phyloP scores from a whole-genome alignment of 2,888 invertebrate species.

The Odontocerum albicorne region DNA sequence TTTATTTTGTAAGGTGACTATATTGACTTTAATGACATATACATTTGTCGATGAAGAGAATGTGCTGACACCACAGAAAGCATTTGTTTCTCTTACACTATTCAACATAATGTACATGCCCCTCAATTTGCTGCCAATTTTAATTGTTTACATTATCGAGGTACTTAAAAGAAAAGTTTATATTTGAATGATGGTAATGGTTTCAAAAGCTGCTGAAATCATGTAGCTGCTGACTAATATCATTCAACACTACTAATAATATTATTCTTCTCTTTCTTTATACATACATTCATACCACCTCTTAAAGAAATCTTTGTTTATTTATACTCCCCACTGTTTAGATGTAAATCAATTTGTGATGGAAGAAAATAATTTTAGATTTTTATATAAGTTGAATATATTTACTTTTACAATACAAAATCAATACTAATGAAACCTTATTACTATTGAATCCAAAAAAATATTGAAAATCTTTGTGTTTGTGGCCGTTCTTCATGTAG shows the following conservation, averaged over 20 bases:
- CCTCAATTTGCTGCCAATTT: conserved; percentile 76
- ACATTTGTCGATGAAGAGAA: conserved; percentile 69
- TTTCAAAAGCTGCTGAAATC: not conserved
- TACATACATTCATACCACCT: too few species aligned
- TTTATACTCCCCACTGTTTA: too few species aligned
- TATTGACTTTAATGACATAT: conserved; percentile 78
- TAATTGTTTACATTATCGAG: conserved; percentile 75
- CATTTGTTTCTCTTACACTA: conserved; percentile 84
- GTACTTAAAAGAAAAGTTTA: conserved; percentile 52
- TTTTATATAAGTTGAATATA: too few species aligned
- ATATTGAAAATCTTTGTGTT: too few species aligned
- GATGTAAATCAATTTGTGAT: too few species aligned
- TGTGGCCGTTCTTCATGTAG: too few species aligned
- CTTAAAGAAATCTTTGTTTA: conserved; percentile 14
- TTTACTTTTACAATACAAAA: too few species aligned
- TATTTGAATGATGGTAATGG: conserved; percentile 6
- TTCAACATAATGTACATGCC: conserved; percentile 89
- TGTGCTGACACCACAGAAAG: conserved; percentile 75
- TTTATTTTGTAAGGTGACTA: conserved; percentile 22
- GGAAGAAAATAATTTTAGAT: too few species aligned
- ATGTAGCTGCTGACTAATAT: not conserved
- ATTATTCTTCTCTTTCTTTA: not conserved
- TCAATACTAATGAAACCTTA: too few species aligned
- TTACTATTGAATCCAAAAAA: too few species aligned
- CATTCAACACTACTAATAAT: conserved; percentile 4